Evolutionary conservation across 2,888 invertebrate genomes (phyloP).

Genomic region (Plebejus argus): DNA sequence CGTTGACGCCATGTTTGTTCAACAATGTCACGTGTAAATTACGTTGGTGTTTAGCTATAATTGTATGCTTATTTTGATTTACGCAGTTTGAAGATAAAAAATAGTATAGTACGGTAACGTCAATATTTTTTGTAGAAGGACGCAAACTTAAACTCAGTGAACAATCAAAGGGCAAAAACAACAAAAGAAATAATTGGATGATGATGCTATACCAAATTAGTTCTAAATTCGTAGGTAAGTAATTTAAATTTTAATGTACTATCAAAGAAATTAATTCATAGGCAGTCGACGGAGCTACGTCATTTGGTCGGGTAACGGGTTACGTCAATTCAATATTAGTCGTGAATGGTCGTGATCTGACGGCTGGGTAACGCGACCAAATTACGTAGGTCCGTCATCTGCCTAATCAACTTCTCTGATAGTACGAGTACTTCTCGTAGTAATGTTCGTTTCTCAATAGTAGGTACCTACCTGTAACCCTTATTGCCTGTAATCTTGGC

Average conservation of each 20-base stretch:
- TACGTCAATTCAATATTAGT: no score
- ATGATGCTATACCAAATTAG: neutral
- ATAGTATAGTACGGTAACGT: neutral
- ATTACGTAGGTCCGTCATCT: no score
- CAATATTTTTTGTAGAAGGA: neutral
- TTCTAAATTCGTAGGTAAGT: no score
- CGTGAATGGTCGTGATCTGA: no score
- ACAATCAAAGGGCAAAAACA: neutral
- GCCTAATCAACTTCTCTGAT: no score
- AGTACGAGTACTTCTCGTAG: no score
- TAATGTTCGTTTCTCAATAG: neutral
- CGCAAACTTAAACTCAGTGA: neutral
- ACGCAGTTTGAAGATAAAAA: no score
- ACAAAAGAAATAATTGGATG: neutral
- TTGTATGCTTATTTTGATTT: neutral
- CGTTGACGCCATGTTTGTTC: neutral
- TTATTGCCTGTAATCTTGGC: conserved; percentile 74
- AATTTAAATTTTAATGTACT: no score
- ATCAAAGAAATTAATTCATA: no score
- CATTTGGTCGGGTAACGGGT: no score
- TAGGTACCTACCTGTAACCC: conserved; percentile 82
- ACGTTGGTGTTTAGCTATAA: neutral
- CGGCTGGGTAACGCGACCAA: no score
- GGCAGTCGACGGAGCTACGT: no score
- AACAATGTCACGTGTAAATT: neutral